phyloP scores from a whole-genome alignment of 1,140 invertebrate species.

The Bombus waltoni region DNA sequence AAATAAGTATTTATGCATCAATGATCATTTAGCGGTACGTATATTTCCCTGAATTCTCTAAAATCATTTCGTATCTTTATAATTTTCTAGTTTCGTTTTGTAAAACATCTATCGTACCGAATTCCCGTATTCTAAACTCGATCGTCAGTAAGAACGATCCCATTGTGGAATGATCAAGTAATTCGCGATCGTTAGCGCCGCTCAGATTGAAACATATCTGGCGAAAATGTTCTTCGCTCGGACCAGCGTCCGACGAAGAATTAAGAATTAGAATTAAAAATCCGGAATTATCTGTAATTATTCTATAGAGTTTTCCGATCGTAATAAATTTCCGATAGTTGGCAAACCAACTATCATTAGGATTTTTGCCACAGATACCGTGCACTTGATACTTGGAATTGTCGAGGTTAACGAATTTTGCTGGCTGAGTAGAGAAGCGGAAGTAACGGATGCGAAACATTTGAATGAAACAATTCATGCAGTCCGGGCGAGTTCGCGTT shows the following conservation, averaged over 20 bases:
- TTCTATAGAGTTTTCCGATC: neutral
- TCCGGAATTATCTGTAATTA: neutral
- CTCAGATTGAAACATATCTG: too few species aligned
- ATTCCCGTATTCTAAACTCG: neutral
- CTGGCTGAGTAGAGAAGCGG: neutral
- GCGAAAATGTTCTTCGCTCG: too few species aligned
- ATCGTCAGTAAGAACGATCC: neutral
- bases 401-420: neutral
- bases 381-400: neutral
- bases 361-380: neutral
- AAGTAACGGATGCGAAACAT: neutral
- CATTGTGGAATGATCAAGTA: too few species aligned
- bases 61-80: too few species aligned
- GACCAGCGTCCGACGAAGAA: too few species aligned
- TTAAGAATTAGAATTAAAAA: neutral
- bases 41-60: too few species aligned
- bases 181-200: too few species aligned
- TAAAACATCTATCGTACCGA: neutral
- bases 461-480: constrained; percentile 3
- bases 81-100: too few species aligned
- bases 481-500: neutral
- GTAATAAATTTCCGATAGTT: neutral
- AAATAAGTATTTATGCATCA: too few species aligned
- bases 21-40: too few species aligned
- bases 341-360: neutral